Percentiles rank a stretch among this genome's conserved stretches.
Evolutionary conservation across 2,113 vertebrate genomes (phyloP).

Genomic region (Sylvilagus bachmani): DNA sequence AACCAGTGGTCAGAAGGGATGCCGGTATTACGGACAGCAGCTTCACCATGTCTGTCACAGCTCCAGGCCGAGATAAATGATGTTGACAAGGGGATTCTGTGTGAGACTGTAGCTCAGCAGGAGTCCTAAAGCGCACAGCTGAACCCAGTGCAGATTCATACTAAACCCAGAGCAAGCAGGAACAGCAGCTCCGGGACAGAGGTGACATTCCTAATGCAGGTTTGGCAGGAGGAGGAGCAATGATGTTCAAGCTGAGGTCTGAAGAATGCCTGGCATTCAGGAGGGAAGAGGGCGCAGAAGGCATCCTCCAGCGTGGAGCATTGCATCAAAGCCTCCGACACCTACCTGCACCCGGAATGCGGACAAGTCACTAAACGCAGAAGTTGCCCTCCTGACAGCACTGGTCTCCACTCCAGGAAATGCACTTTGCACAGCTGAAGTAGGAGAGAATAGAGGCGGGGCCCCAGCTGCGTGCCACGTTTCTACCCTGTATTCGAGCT

Average conservation of each 20-base stretch:
- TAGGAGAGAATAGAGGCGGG: neutral
- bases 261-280: neutral
- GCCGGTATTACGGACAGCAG: too few relatives aligned
- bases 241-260: rapidly evolving
- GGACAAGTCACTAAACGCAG: too few relatives aligned
- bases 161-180: too few relatives aligned
- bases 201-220: rapidly evolving
- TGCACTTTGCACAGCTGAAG: neutral
- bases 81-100: rapidly evolving
- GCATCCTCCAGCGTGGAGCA: neutral
- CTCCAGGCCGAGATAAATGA: too few relatives aligned
- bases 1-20: too few relatives aligned
- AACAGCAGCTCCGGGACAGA: rapidly evolving
- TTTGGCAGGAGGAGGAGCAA: too few relatives aligned
- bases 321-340: rapidly evolving
- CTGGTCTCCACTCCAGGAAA: neutral
- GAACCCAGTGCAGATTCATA: rapidly evolving
- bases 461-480: too few relatives aligned
- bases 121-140: rapidly evolving
- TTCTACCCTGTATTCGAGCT: too few relatives aligned
- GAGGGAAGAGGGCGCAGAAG: neutral
- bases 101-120: neutral
- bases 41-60: too few relatives aligned
- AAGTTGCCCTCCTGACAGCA: rapidly evolving
- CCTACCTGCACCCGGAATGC: neutral